Conservation (phyloP, 2,888 invertebrate genomes). For the Leistus spinibarbis region DNA sequence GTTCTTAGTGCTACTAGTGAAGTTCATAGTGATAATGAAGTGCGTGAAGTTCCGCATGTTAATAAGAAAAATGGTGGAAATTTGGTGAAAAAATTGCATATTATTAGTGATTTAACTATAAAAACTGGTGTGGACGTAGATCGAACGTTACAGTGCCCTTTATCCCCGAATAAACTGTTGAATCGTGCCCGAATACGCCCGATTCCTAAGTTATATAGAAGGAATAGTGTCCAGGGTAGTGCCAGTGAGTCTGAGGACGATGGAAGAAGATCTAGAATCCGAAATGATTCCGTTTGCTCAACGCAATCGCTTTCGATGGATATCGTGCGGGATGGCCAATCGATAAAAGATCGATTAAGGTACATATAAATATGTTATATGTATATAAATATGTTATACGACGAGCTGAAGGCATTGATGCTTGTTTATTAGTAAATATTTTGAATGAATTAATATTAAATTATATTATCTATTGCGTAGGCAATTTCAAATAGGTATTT, state of each 20-base stretch:
- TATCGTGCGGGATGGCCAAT: conserved; percentile 18
- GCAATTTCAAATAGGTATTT: too few species aligned
- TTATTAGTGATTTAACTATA: conserved; percentile 6
- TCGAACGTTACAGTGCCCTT: conserved; percentile 52
- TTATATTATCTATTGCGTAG: too few species aligned
- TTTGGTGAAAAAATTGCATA: background rate
- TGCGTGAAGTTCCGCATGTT: background rate
- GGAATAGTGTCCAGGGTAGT: conserved; percentile 71
- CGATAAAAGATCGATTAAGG: conserved; percentile 32
- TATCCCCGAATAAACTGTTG: conserved; percentile 63
- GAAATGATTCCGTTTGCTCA: conserved; percentile 53
- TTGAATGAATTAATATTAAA: too few species aligned
- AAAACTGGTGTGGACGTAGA: conserved; percentile 17
- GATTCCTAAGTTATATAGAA: conserved; percentile 69
- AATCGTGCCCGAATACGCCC: conserved; percentile 72
- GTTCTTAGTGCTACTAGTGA: background rate
- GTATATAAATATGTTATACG: too few species aligned
- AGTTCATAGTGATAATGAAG: background rate
- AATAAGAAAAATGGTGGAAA: too few species aligned
- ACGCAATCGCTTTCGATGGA: conserved; percentile 12
- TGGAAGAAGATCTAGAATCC: conserved; percentile 53
- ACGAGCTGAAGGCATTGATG: too few species aligned
- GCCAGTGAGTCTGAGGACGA: conserved; percentile 75
- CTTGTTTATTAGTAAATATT: too few species aligned
- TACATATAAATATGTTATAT: background rate